Percentiles rank a stretch among this genome's conserved stretches.
phyloP scores from a whole-genome alignment of 2,113 vertebrate species.

The Gasterosteus aculeatus region DNA sequence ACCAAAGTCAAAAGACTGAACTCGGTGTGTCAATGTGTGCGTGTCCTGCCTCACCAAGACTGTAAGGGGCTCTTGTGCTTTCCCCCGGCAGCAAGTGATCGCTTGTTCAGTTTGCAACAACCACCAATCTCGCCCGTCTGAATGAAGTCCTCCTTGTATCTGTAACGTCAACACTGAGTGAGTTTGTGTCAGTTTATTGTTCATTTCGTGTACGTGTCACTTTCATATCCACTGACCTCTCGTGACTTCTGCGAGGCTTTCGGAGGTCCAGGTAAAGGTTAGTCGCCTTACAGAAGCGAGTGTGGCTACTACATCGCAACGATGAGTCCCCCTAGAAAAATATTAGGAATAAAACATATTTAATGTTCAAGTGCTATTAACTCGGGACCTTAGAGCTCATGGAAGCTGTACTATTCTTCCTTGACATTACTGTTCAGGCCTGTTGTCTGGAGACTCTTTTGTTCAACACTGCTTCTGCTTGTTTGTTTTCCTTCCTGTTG shows the following conservation, averaged over 20 bases:
- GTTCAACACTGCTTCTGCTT: slow-evolving; percentile 22
- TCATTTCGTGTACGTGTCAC: background rate
- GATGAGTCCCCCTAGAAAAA: slow-evolving; percentile 88
- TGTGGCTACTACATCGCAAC: slow-evolving; percentile 87
- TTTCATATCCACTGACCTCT: slow-evolving; percentile 84
- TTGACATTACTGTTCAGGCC: background rate
- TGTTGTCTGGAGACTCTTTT: slow-evolving; percentile 32
- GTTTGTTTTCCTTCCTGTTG: slow-evolving; percentile 72
- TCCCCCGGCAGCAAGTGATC: slow-evolving; percentile 83
- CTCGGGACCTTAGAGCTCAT: background rate
- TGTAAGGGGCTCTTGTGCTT: slow-evolving; percentile 96
- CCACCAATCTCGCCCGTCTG: slow-evolving; percentile 91
- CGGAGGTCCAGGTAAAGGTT: slow-evolving; percentile 93
- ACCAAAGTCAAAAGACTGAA: background rate
- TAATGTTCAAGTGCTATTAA: background rate
- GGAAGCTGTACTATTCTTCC: background rate
- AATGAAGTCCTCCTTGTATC: slow-evolving; percentile 92
- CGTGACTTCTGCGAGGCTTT: slow-evolving; percentile 86
- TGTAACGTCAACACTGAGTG: slow-evolving; percentile 49
- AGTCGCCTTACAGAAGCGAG: slow-evolving; percentile 90
- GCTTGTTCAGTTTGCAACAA: slow-evolving; percentile 83
- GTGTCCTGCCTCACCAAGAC: slow-evolving; percentile 88
- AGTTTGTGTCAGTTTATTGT: background rate
- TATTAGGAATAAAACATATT: background rate
- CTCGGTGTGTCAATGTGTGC: background rate